Evolutionary conservation across 2,888 invertebrate species (phyloP), one percentile per base, ranked within the genome.

Genomic region (Agelastica alni): DNA sequence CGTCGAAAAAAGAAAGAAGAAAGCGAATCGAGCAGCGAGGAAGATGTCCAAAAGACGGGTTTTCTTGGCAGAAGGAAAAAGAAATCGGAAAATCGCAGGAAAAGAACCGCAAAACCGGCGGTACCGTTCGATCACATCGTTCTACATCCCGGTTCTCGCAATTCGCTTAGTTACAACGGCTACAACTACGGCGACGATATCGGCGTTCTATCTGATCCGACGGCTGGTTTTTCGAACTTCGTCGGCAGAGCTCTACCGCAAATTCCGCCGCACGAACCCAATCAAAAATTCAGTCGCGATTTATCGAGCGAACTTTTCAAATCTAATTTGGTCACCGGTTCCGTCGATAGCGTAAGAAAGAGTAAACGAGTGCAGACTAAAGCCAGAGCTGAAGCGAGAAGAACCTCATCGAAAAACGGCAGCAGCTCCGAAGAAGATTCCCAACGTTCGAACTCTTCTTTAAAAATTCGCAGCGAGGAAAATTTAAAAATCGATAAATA

Each of bases 351-450:
- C 39, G 72, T 78, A 3, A 82, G 79, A 56, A 83, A 81, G 71
- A 78, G 78, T 12, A 80, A 83, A 55, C 84, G 81, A 70, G 83
- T 81, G 30, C 77, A 82, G 53, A 75, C 85, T 59, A 88, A 87
- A 77, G 86, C 86, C 1, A 75, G 87, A 62, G 86, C 84, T 2
- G 85, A 85, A 75, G 87, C 87, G 0, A 77, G 84, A 53, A 78
- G 87, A 63, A 85, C 85, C 59, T 75, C 77, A 20, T 66, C 85
- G 67, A 79, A 79, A 67, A 82, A 80, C 39, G 83, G 85, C 26
- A 84, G 85, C n/a, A 87, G 87, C 66, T 86, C 86, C 34, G 87
- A 87, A 53, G 88, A 88, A 66, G 86, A 86, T 56, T 88, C 87
- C 12, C 77, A 86, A 47, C 83, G 83, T 63, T 89, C 88, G 17